Conservation (phyloP, 2,888 invertebrate species). For the Idaea biselata region DNA sequence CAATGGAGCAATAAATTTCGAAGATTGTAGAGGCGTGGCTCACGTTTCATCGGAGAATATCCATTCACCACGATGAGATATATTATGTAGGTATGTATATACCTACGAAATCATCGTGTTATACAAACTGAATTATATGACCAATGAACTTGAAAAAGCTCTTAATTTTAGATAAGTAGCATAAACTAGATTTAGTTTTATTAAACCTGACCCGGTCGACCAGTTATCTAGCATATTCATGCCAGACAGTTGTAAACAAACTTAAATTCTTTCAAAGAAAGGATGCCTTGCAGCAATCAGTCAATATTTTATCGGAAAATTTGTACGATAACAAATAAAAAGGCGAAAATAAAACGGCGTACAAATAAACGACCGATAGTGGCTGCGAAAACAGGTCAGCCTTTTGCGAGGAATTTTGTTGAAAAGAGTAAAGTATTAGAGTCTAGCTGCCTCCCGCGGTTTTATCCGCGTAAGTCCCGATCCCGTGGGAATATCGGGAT, state of each 20-base stretch:
- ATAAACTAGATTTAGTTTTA: constrained; percentile 20
- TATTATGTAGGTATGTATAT: too few species aligned
- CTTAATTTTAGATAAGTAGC: constrained; percentile 17
- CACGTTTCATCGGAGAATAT: constrained; percentile 40
- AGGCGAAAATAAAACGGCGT: constrained; percentile 19
- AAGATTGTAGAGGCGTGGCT: constrained; percentile 37
- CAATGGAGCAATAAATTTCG: constrained; percentile 25
- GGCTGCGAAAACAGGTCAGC: constrained; percentile 20
- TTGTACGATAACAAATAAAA: constrained; percentile 26
- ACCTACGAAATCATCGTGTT: constrained; percentile 39
- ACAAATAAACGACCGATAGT: constrained; percentile 15
- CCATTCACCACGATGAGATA: constrained; percentile 32
- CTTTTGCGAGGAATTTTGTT: constrained; percentile 27
- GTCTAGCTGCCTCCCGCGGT: too few species aligned
- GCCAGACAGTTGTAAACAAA: constrained; percentile 22
- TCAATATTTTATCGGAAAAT: constrained; percentile 28
- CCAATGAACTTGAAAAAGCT: constrained; percentile 31
- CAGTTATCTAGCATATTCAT: constrained; percentile 7
- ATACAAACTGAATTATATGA: constrained; percentile 34
- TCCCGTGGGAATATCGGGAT: too few species aligned
- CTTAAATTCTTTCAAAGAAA: constrained; percentile 22
- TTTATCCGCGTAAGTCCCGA: too few species aligned
- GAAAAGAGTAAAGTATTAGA: neutral
- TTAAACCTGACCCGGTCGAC: constrained; percentile 17
- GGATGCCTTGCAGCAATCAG: constrained; percentile 35